These are phyloP conservation scores for Cryptocephalus moraei DNA, from an alignment of 2,888 invertebrate species.

Conservation along the genomic window DNA sequence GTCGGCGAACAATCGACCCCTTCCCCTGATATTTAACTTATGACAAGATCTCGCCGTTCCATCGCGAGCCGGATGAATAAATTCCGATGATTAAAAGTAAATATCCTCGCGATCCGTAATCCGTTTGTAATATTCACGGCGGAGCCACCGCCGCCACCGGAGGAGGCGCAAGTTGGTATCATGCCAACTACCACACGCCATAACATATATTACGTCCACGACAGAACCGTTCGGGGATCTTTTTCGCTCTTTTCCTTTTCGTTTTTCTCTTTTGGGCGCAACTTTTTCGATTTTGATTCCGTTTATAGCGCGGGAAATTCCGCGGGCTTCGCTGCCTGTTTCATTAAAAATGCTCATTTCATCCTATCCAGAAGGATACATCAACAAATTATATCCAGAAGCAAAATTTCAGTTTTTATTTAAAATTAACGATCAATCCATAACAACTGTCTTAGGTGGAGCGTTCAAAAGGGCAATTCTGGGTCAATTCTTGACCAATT, in stretches of 20 bases:
- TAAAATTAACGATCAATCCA: no score
- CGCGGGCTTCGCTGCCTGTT: no score
- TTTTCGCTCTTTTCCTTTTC: neutral
- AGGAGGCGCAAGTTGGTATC: slow-evolving; percentile 14
- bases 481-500: no score
- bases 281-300: no score
- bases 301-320: no score
- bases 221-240: neutral
- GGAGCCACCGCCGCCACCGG: slow-evolving; percentile 10
- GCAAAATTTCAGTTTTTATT: no score
- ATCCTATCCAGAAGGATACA: no score
- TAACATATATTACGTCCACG: slow-evolving; percentile 3
- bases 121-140: slow-evolving; percentile 9
- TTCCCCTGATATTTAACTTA: slow-evolving; percentile 3
- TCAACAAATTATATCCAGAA: no score
- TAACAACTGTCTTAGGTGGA: no score
- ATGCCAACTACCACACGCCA: slow-evolving; percentile 20
- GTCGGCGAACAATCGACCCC: no score
- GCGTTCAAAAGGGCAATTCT: no score
- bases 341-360: no score
- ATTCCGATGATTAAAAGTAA: slow-evolving; percentile 7
- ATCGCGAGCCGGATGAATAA: slow-evolving; percentile 4
- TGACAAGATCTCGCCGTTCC: neutral
- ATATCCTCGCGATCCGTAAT: slow-evolving; percentile 2
- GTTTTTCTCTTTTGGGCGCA: neutral